phyloP scores from a whole-genome alignment of 2,888 invertebrate species.

The Himalopsyche anomala region DNA sequence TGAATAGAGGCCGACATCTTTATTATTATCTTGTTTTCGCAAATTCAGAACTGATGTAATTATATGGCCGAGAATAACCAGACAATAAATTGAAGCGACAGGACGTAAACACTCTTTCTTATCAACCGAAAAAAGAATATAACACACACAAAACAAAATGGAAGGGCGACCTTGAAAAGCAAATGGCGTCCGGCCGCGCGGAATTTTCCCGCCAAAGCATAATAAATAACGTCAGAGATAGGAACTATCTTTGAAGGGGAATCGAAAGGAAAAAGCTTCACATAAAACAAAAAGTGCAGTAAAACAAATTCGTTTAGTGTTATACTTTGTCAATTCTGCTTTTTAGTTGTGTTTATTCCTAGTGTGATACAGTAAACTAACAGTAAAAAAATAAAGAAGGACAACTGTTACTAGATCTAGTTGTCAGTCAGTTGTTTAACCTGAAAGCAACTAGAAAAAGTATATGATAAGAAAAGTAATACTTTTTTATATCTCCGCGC shows the following conservation, averaged over 20 bases:
- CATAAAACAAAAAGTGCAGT: not conserved
- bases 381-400: too few relatives aligned
- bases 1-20: not conserved
- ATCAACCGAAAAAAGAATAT: not conserved
- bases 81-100: not conserved
- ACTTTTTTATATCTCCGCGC: too few relatives aligned
- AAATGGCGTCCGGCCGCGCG: constrained; percentile 16
- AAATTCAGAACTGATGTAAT: not conserved
- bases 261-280: not conserved
- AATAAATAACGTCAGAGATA: not conserved
- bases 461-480: too few relatives aligned
- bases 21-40: constrained; percentile 16
- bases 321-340: not conserved
- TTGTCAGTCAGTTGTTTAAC: too few relatives aligned
- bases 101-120: constrained; percentile 26
- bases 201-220: constrained; percentile 22
- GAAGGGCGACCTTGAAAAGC: constrained; percentile 4
- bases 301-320: not conserved
- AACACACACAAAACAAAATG: constrained; percentile 2
- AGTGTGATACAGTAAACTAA: too few relatives aligned
- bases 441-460: too few relatives aligned
- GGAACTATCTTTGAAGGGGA: not conserved
- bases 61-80: not conserved
- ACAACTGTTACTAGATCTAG: too few relatives aligned
- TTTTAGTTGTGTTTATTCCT: too few relatives aligned